Base-by-base conservation (phyloP, 2,113 vertebrate genomes). In the Myotis brandtii region DNA sequence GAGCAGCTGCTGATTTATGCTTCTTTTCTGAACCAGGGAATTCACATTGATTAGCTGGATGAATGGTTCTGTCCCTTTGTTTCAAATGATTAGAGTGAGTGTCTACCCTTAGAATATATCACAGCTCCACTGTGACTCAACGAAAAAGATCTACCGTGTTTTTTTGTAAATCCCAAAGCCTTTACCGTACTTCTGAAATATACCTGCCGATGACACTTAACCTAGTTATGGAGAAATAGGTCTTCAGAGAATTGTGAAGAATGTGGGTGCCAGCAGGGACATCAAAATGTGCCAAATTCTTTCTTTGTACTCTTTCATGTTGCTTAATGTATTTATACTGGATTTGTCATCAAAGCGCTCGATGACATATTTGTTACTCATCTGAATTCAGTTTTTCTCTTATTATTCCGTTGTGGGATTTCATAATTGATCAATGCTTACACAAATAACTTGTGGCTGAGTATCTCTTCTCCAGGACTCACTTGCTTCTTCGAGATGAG, bases 11-110 rank as follows among this genome's bases (percentile, higher is more conserved):
- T 98, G 97, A 97, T 97, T 97, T 97, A 77, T 88, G 92, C 92
- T 66, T 92, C 40, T 97, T 70, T 79, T 98, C 43, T 79, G 86
- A 80, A 50, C 59, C 86, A 95, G 80, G 94, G 97, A 91, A 69
- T 40, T 75, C 97, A 50, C 94, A 97, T 89, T 96, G 94, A 97
- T 97, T 97, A 46, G 86, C 96, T 94, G 97, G 56, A 87, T 95
- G 96, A 94, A 86, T 79, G 43, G 95, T 93, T 81, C 94, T 96
- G 89, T 82, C 21, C 67, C 66, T 96, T 85, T 64, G 64, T 86
- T 98, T 77, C 94, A 95, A 96, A 95, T 91, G 97, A 94, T 97
- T 96, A 97, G 93, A 95, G 30, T 9, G 93, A 96, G 12, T 43
- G n/a, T 90, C 97, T 97, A 86, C 96, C 92, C 56, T 94, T 97